Evolutionary conservation across 1,140 invertebrate genomes (phyloP), one percentile per base, ranked within the genome.

Genomic region (Frieseomelitta varia): DNA sequence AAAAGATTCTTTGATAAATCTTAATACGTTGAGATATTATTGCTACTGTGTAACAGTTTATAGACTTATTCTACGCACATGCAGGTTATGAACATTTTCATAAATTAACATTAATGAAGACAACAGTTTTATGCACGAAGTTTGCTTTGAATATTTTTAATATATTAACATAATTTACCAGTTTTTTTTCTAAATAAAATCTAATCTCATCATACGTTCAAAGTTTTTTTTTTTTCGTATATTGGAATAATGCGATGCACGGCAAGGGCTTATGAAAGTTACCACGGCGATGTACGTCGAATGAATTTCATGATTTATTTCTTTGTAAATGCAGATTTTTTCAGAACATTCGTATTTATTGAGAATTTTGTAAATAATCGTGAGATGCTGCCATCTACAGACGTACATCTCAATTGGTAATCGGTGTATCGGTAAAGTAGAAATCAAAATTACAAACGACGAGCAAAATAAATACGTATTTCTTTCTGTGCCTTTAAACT

Each of bases 321-420:
- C 21, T 15, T 53, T n/a, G 1, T 21, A 65, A 17, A 51, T 30
- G 2, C 19, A 10, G 19, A 77, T 51, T n/a, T 27, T 21, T 27
- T 51, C 30, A 0, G 0, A 21, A 39, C 27, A n/a, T 24, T 21
- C 15, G 30, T 69, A 51, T 24, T 58, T 27, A 30, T 68, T 68
- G 2, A 10, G 68, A 61, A 72, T 78, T 75, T 83, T 72, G 65
- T 84, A 75, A 79, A 74, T 65, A 79, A 80, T 81, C 68, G 79
- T 74, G 55, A 73, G 72, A 76, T 89, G 85, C 84, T 85, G 88
- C 88, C 88, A 89, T 78, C 88, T 89, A 61, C 39, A 47, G 11
- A 55, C 39, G 27, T 17, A 24, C 24, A 17, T 84, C 11, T 65
- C 30, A 61, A 53, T 39, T 34, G 58, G 17, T 39, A 15, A 8